These are phyloP conservation scores for Rutpela maculata DNA, from an alignment of 2,888 invertebrate species.

Conservation along the genomic window DNA sequence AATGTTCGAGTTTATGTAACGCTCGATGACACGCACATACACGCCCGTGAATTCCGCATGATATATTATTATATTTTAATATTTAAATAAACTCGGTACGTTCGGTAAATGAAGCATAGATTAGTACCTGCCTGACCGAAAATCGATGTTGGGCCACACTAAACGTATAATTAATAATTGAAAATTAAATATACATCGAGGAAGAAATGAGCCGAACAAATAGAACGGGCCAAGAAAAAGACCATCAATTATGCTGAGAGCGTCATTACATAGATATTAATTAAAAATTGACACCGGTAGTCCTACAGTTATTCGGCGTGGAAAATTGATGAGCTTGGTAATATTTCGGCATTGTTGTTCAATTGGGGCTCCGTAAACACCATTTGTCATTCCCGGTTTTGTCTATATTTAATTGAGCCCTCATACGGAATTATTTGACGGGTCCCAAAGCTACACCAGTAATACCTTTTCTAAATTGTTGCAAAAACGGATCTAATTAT, in stretches of 20 bases:
- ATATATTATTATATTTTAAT: no score
- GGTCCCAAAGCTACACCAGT: background rate
- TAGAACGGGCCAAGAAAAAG: background rate
- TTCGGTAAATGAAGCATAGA: no score
- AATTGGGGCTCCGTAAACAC: conserved; percentile 48
- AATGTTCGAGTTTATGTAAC: no score
- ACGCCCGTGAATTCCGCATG: no score
- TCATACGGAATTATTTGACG: conserved; percentile 47
- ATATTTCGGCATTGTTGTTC: conserved; percentile 52
- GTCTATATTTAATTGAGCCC: conserved; percentile 45
- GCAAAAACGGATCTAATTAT: background rate
- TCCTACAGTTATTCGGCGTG: conserved; percentile 34
- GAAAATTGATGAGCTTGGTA: conserved; percentile 53
- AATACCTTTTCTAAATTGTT: background rate
- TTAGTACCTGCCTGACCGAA: no score
- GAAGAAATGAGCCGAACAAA: background rate
- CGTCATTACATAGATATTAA: conserved; percentile 50
- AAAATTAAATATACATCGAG: conserved; percentile 1
- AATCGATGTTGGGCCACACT: no score
- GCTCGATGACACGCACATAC: no score
- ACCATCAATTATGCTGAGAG: conserved; percentile 29
- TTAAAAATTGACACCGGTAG: conserved; percentile 54
- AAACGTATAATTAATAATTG: background rate
- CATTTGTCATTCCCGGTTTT: conserved; percentile 50
- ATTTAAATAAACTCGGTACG: no score